These are phyloP conservation scores for Rugalucina vietnamica DNA, from an alignment of 2,888 invertebrate species.

Conservation along the genomic window DNA sequence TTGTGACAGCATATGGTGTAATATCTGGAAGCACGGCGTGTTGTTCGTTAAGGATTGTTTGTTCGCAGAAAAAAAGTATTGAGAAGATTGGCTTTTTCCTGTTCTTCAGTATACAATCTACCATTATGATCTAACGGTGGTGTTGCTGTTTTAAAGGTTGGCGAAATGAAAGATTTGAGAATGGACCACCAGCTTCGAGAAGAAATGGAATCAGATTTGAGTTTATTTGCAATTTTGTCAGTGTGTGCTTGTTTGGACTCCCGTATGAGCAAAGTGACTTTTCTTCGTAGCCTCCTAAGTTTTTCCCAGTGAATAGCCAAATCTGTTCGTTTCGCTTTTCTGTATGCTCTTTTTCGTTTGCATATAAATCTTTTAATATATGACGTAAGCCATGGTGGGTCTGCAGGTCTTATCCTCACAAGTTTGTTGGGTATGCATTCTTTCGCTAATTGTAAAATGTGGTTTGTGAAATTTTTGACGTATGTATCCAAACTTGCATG, in stretches of 20 bases:
- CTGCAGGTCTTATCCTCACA: neutral
- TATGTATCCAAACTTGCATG: neutral
- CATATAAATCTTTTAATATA: neutral
- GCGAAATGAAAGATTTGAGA: neutral
- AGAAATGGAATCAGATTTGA: neutral
- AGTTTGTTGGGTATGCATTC: neutral
- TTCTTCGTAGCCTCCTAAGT: neutral
- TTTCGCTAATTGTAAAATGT: neutral
- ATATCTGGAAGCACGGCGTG: too few species aligned
- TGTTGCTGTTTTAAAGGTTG: neutral
- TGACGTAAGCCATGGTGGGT: neutral
- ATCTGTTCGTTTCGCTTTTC: neutral
- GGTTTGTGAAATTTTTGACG: neutral
- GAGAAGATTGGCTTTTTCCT: too few species aligned
- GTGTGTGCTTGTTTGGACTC: neutral
- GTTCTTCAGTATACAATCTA: too few species aligned
- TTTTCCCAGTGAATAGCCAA: neutral
- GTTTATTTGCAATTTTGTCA: neutral
- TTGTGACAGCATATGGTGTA: too few species aligned
- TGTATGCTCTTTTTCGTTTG: neutral
- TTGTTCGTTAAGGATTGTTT: too few species aligned
- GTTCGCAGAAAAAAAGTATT: too few species aligned
- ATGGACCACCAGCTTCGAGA: neutral
- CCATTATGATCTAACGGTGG: neutral
- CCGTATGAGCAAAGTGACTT: neutral